Percentiles rank a stretch among this genome's conserved stretches.
Evolutionary conservation across 2,888 invertebrate species (phyloP).

Genomic region (Lypha dubia): DNA sequence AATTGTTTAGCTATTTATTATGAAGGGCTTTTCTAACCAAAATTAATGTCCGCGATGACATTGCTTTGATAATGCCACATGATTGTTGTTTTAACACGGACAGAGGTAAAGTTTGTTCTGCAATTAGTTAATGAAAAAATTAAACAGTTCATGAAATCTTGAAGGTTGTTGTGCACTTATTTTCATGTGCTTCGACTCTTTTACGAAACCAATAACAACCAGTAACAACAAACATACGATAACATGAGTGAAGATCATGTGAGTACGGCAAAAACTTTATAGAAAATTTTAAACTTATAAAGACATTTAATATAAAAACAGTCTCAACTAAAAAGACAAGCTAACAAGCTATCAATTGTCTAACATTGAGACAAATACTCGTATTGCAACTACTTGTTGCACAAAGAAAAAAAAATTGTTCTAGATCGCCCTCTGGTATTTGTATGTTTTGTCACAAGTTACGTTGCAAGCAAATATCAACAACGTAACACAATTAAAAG

Average conservation of each 20-base stretch:
- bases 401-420: conserved; percentile 26
- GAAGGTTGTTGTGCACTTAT: conserved; percentile 25
- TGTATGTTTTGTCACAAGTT: conserved; percentile 49
- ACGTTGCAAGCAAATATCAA: conserved; percentile 33
- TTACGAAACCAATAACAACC: background rate
- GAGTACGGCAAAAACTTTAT: background rate
- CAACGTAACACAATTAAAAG: conserved; percentile 56
- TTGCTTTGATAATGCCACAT: background rate
- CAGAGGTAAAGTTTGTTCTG: background rate
- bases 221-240: background rate
- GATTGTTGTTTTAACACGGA: conserved; percentile 1
- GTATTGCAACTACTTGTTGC: conserved; percentile 39
- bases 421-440: conserved; percentile 10
- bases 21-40: conserved; percentile 3
- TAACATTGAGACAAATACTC: background rate
- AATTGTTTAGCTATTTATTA: background rate
- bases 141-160: background rate
- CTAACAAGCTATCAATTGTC: background rate
- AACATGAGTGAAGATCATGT: background rate
- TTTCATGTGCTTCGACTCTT: background rate
- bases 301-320: conserved; percentile 40
- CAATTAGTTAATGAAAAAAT: background rate
- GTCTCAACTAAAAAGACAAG: background rate
- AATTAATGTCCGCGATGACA: conserved; percentile 12
- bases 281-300: conserved; percentile 8